Percentiles rank a stretch among this genome's conserved stretches.
These are phyloP conservation scores for Myanophis thanlyinensis DNA, from an alignment of 2,113 vertebrate species.

Conservation along the genomic window DNA sequence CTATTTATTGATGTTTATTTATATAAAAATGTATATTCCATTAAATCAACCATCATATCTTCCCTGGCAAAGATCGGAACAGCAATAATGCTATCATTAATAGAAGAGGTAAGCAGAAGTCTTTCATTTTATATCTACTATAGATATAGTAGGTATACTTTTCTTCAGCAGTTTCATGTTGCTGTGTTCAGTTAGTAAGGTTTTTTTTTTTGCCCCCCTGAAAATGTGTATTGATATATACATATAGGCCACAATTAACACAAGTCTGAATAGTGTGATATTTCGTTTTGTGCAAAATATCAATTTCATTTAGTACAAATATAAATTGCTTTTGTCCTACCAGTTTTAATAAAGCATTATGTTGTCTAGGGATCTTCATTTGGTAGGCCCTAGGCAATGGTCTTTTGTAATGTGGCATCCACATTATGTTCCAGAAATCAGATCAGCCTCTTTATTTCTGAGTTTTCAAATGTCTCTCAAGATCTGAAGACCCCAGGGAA, in stretches of 20 bases:
- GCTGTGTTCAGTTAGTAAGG: neutral
- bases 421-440: neutral
- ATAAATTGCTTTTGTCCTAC: neutral
- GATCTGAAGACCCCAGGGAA: neutral
- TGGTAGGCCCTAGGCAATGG: neutral
- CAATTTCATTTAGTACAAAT: neutral
- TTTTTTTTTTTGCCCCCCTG: neutral
- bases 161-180: neutral
- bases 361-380: neutral
- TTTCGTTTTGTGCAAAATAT: neutral
- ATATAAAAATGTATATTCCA: neutral
- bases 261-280: neutral
- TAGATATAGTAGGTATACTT: too few species aligned
- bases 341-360: neutral
- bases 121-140: neutral
- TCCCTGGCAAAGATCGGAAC: neutral
- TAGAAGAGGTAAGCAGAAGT: neutral
- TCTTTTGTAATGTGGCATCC: neutral
- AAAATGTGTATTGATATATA: neutral
- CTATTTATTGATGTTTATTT: neutral
- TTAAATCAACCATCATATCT: neutral
- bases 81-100: neutral
- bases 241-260: neutral
- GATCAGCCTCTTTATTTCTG: neutral
- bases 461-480: neutral